Evolutionary conservation across 2,797 vertebrate genomes (phyloP).

Genomic region (Jordanella pulchra): DNA sequence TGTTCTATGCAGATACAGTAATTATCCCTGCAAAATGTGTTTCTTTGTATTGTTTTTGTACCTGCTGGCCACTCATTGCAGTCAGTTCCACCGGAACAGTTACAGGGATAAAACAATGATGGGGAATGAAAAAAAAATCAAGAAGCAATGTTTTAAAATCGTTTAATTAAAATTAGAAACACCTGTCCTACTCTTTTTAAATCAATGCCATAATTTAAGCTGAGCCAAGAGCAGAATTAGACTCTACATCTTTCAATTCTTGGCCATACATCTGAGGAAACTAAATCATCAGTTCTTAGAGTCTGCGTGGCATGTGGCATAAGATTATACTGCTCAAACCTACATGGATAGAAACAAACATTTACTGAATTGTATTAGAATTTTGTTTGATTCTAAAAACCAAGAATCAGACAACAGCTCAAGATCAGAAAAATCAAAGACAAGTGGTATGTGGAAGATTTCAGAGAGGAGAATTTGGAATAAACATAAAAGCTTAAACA

Average conservation of each 20-base stretch:
- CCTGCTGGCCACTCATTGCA: not conserved
- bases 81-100: not conserved
- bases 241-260: no score
- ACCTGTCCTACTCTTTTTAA: conserved; percentile 1
- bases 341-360: no score
- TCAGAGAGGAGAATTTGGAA: no score
- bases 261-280: not conserved
- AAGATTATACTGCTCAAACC: no score
- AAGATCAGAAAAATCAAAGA: no score
- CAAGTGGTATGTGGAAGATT: no score
- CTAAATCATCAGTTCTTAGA: not conserved
- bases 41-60: not conserved
- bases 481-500: no score
- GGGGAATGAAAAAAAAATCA: not conserved
- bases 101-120: not conserved
- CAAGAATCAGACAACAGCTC: no score
- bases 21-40: not conserved
- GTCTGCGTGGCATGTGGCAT: not conserved
- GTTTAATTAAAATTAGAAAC: conserved; percentile 1
- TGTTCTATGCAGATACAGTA: not conserved
- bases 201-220: not conserved
- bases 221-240: not conserved
- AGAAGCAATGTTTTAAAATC: not conserved
- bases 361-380: no score
- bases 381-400: no score